These are phyloP conservation scores for Melospiza georgiana DNA, from an alignment of 2,113 vertebrate species.

Conservation along the genomic window DNA sequence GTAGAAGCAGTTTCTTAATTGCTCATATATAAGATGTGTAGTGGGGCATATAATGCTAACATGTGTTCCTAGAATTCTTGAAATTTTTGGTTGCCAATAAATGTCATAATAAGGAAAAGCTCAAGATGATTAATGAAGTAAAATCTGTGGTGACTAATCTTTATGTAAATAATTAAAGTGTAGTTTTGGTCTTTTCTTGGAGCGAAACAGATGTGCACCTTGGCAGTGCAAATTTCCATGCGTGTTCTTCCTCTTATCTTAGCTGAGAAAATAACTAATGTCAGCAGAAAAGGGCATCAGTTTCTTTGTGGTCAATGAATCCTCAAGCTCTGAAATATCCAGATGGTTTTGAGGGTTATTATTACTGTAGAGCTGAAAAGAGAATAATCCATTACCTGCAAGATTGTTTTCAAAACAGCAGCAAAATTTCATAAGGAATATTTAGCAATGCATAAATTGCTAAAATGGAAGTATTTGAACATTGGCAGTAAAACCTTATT, in stretches of 20 bases:
- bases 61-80: background rate
- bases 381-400: background rate
- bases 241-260: background rate
- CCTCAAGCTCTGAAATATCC: background rate
- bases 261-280: background rate
- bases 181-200: background rate
- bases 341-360: background rate
- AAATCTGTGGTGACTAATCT: background rate
- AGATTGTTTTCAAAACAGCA: background rate
- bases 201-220: background rate
- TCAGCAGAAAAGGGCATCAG: background rate
- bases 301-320: background rate
- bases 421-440: background rate
- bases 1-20: conserved; percentile 1
- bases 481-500: background rate
- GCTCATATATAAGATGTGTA: background rate
- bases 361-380: background rate
- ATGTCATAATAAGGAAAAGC: background rate
- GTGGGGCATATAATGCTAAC: background rate
- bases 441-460: background rate
- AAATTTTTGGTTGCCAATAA: background rate
- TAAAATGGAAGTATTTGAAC: background rate
- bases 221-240: background rate
- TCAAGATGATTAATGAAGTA: background rate
- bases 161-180: background rate